Base-by-base conservation (phyloP, 2,888 invertebrate species). In the Neoascia interrupta region DNA sequence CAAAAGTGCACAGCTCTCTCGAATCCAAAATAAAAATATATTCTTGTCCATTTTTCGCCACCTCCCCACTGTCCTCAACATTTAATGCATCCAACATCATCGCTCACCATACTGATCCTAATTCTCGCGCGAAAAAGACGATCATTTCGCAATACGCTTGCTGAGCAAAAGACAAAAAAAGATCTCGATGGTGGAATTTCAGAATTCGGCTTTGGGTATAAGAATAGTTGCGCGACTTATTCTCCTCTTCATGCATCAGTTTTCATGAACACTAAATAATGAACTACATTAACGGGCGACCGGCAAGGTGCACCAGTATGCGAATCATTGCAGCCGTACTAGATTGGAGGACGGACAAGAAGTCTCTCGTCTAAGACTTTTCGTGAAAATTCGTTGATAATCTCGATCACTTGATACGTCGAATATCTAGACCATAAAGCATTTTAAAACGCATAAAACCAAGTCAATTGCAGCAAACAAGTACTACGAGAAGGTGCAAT, bases 191-290 rank as follows among this genome's bases (percentile, higher is more conserved):
- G 79, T 79, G 79, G 79, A 79, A 79, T 79, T 79, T 79, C 79
- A 79, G 79, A 79, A 79, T 79, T 79, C 73, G 79, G 79, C 73
- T 73, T 79, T 79, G 79, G 56, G 79, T 73, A 79, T 66, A 79
- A 79, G 79, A 79, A 79, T 79, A 79, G 79, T 79, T 73, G 8
- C n/a, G 79, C 79, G 73, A 79, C 79, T 79, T n/a, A n/a, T n/a
- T 79, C 73, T 79, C 66, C 79, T 73, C 73, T 79, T 73, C 79
- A 79, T 79, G 79, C 79, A 79, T 79, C 73, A 68, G 66, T 79
- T 79, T 79, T 79, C 79, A 79, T 79, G 79, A 73, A 79, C 79
- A 79, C 79, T 66, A 73, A 73, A 79, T 73, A 79, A 79, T 79
- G 79, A 73, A 68, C 79, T n/a, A n/a, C n/a, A n/a, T n/a, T n/a